Percentiles rank a stretch among this genome's conserved stretches.
phyloP scores from a whole-genome alignment of 53 echinoderm and acorn worm species.

The Holothuria scabra region DNA sequence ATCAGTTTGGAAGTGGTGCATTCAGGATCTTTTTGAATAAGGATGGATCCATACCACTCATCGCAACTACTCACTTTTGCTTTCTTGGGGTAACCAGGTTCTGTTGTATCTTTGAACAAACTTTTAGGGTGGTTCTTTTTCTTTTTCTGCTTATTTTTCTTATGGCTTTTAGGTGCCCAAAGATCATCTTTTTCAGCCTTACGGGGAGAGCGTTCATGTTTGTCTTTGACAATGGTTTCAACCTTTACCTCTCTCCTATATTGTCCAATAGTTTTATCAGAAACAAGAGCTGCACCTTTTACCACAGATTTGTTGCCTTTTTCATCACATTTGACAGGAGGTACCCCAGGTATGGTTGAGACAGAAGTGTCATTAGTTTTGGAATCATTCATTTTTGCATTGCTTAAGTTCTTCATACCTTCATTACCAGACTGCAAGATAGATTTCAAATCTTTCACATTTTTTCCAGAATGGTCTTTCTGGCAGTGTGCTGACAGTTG shows the following conservation, averaged over 20 bases:
- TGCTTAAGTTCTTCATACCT: not conserved
- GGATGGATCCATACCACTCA: constrained; percentile 54
- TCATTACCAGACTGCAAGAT: not conserved
- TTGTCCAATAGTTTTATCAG: too few species aligned
- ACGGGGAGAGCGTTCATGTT: not conserved
- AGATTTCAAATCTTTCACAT: not conserved
- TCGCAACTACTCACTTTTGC: constrained; percentile 54
- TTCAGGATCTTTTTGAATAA: constrained; percentile 75
- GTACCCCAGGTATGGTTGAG: too few species aligned
- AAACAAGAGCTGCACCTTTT: too few species aligned
- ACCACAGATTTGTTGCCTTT: too few species aligned
- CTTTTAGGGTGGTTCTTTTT: constrained; percentile 17
- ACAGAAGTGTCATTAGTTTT: not conserved
- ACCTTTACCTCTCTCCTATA: too few species aligned
- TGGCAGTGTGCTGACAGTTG: constrained; percentile 50
- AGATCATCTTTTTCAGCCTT: constrained; percentile 8
- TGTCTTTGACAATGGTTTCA: too few species aligned
- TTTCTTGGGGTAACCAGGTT: constrained; percentile 46
- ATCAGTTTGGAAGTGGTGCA: constrained; percentile 83
- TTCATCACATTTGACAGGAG: too few species aligned
- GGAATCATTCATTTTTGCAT: not conserved
- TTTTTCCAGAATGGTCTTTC: constrained; percentile 47
- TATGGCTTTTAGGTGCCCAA: constrained; percentile 9
- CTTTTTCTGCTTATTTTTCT: constrained; percentile 6
- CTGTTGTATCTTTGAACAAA: constrained; percentile 1